These are phyloP conservation scores for Chanos chanos DNA, from an alignment of 2,797 vertebrate genomes.

Conservation along the genomic window DNA sequence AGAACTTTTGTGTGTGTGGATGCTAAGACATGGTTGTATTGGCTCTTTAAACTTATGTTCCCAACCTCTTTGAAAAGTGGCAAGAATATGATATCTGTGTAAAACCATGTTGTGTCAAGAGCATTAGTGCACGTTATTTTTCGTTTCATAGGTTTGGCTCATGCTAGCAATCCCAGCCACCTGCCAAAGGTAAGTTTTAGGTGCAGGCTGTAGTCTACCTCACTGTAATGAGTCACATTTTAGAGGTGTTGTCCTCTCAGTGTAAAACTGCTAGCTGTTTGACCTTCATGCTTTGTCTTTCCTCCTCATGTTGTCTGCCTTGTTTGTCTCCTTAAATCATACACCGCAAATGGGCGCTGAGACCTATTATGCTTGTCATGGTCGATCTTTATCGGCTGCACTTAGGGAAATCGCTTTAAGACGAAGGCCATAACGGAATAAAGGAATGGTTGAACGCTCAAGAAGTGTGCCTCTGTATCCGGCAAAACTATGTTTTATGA, in stretches of 20 bases:
- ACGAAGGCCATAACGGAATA: neutral
- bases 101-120: too few species aligned
- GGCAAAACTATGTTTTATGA: conserved; percentile 28
- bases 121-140: too few species aligned
- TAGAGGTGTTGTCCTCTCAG: conserved; percentile 5
- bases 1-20: too few species aligned
- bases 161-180: too few species aligned
- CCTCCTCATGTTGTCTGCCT: conserved; percentile 24
- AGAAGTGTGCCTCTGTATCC: neutral
- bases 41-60: too few species aligned
- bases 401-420: conserved; percentile 31
- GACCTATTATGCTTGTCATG: conserved; percentile 26
- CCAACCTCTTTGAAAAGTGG: too few species aligned
- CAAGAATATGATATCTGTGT: too few species aligned
- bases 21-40: too few species aligned
- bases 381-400: conserved; percentile 31
- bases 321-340: conserved; percentile 34
- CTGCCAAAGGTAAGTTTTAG: too few species aligned
- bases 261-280: conserved; percentile 2
- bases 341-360: neutral
- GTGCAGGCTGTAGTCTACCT: neutral
- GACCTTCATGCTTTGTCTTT: conserved; percentile 32
- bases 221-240: neutral
- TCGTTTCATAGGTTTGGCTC: too few species aligned
- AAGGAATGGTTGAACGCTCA: neutral